Evolutionary conservation across 2,113 vertebrate genomes (phyloP).

Genomic region (Lamprotornis superbus): DNA sequence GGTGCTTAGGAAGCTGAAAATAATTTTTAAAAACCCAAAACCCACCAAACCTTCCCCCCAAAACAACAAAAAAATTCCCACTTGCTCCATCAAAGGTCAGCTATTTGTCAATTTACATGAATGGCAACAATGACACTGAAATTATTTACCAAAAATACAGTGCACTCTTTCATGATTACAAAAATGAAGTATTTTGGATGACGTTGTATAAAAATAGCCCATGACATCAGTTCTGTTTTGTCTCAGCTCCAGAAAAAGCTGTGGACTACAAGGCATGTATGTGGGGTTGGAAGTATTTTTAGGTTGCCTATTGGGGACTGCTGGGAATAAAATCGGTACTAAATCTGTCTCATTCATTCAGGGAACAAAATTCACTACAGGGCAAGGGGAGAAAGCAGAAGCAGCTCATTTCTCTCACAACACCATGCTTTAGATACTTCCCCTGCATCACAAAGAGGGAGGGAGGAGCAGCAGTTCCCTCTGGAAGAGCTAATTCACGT

Average conservation of each 20-base stretch:
- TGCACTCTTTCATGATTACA: not conserved
- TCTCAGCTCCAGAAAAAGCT: conserved; percentile 8
- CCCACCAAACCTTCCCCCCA: accelerated
- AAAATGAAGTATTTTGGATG: not conserved
- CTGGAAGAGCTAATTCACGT: not conserved
- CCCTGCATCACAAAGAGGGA: not conserved
- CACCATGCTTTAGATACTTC: not conserved
- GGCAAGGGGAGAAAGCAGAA: not conserved
- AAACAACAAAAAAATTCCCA: too few relatives aligned
- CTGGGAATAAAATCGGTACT: not conserved
- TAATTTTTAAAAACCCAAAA: not conserved
- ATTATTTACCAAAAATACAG: not conserved
- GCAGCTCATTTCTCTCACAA: not conserved
- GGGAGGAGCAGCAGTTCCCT: not conserved
- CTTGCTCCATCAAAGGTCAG: not conserved
- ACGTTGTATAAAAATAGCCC: not conserved
- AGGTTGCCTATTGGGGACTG: not conserved
- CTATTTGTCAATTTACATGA: not conserved
- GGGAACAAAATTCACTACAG: not conserved
- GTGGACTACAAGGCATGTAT: not conserved
- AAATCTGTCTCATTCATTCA: not conserved
- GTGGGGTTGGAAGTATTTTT: not conserved
- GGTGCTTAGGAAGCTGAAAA: not conserved
- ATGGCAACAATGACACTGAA: not conserved
- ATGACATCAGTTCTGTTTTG: conserved; percentile 25